Conservation (phyloP, 2,888 invertebrate species). For the Spodoptera exigua region DNA sequence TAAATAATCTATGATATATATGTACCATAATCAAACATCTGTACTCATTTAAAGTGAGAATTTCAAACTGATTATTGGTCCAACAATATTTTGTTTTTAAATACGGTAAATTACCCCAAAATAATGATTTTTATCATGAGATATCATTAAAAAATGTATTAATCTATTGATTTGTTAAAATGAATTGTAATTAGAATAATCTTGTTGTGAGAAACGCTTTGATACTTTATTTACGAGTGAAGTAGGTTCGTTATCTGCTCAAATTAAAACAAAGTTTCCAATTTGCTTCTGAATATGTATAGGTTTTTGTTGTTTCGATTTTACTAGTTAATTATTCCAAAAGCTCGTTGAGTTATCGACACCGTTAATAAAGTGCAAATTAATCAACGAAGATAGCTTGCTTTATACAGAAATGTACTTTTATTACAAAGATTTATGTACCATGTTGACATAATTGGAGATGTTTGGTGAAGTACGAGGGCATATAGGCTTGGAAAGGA, state of each 20-base stretch:
- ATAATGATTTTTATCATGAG: constrained; percentile 6
- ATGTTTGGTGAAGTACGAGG: neutral
- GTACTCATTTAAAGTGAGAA: too few relatives aligned
- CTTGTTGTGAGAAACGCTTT: constrained; percentile 8
- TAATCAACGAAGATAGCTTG: neutral
- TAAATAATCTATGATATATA: too few relatives aligned
- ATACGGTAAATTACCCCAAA: too few relatives aligned
- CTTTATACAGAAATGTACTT: neutral
- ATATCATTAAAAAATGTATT: neutral
- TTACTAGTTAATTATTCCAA: constrained; percentile 12
- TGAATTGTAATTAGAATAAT: constrained; percentile 16
- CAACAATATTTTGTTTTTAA: too few relatives aligned
- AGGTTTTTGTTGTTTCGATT: constrained; percentile 14
- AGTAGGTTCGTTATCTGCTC: constrained; percentile 11
- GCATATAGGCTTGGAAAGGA: too few relatives aligned
- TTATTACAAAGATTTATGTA: neutral
- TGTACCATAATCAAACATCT: too few relatives aligned
- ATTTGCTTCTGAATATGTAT: constrained; percentile 19
- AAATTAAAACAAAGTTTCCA: constrained; percentile 22
- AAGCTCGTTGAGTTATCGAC: constrained; percentile 3
- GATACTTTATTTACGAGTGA: constrained; percentile 6
- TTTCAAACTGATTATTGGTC: too few relatives aligned
- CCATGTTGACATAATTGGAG: neutral
- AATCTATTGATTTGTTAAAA: neutral
- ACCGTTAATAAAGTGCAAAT: constrained; percentile 1